These are phyloP conservation scores for Leptura quadrifasciata DNA, from an alignment of 2,888 invertebrate species.

Conservation along the genomic window DNA sequence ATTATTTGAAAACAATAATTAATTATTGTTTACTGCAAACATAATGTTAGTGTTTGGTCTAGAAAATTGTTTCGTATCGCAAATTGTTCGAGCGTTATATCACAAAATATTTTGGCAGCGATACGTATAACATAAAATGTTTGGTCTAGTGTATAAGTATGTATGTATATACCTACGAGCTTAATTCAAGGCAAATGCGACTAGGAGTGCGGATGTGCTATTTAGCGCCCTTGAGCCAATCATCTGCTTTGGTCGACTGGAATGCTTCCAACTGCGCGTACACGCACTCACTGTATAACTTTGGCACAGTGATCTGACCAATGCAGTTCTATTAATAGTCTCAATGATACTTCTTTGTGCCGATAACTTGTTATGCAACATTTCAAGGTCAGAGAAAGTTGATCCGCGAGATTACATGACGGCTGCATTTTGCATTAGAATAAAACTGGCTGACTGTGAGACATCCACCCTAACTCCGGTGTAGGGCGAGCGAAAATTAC, in stretches of 20 bases:
- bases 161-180: background rate
- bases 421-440: slow-evolving; percentile 34
- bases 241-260: slow-evolving; percentile 24
- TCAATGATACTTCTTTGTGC: slow-evolving; percentile 64
- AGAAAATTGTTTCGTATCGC: background rate
- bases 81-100: background rate
- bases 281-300: slow-evolving; percentile 33
- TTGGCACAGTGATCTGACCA: slow-evolving; percentile 47
- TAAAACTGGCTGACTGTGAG: slow-evolving; percentile 27
- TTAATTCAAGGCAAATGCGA: slow-evolving; percentile 6
- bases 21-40: slow-evolving; percentile 6
- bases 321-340: slow-evolving; percentile 65
- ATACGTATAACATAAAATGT: background rate
- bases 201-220: slow-evolving; percentile 21
- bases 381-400: slow-evolving; percentile 71
- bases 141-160: background rate
- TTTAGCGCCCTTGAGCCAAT: slow-evolving; percentile 30
- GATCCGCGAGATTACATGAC: slow-evolving; percentile 55
- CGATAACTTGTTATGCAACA: slow-evolving; percentile 67
- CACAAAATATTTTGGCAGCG: slow-evolving; percentile 8
- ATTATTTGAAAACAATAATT: background rate
- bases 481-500: background rate
- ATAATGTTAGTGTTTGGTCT: slow-evolving; percentile 18
- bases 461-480: slow-evolving; percentile 9
- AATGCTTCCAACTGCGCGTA: slow-evolving; percentile 29